Conservation (phyloP, 2,888 invertebrate genomes). For the Clistopyga incitator region DNA sequence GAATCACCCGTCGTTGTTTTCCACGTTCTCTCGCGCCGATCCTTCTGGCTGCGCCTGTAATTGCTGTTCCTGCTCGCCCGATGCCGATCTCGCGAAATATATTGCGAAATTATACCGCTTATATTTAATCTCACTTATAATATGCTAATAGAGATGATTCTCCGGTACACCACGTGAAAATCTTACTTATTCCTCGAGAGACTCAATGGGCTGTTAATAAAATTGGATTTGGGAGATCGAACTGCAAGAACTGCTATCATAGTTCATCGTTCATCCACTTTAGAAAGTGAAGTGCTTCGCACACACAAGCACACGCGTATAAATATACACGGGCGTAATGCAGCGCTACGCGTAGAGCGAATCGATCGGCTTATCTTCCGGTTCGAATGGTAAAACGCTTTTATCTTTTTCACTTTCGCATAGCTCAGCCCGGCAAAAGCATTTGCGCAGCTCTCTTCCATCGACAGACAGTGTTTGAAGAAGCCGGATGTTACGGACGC, state of each 20-base stretch:
- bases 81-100: conserved; percentile 29
- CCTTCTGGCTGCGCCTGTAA: conserved; percentile 41
- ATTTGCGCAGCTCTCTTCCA: conserved; percentile 11
- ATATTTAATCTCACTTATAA: conserved; percentile 22
- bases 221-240: conserved; percentile 7
- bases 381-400: conserved; percentile 36
- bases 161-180: conserved; percentile 6
- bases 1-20: conserved; percentile 58
- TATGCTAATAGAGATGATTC: conserved; percentile 21
- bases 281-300: conserved; percentile 63
- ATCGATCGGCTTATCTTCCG: conserved; percentile 61
- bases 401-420: conserved; percentile 36
- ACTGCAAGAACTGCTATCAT: neutral
- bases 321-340: neutral
- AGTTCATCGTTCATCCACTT: conserved; percentile 61
- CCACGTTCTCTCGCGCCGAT: conserved; percentile 42
- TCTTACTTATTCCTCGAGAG: conserved; percentile 31
- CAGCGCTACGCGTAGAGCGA: neutral
- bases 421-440: neutral
- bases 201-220: conserved; percentile 5
- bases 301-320: neutral
- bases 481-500: conserved; percentile 12
- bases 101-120: conserved; percentile 47
- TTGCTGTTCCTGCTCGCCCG: conserved; percentile 13
- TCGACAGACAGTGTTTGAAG: conserved; percentile 9